Evolutionary conservation across 2,888 invertebrate genomes (phyloP).

Genomic region (Pollenia griseotomentosa): DNA sequence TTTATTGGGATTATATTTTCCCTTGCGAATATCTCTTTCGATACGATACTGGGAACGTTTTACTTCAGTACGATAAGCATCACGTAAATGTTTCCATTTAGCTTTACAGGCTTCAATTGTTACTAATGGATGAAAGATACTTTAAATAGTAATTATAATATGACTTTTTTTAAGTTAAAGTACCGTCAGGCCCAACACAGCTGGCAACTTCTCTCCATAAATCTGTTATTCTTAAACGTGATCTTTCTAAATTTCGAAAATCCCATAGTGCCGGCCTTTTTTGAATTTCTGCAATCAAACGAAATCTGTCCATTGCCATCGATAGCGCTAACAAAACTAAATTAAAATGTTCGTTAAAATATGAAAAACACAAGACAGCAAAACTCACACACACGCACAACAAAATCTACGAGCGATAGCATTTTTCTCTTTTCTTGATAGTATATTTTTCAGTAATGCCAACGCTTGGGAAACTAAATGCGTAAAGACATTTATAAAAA

Average conservation of each 20-base stretch:
- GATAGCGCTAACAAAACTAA: constrained; percentile 79
- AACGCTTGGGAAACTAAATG: too few relatives aligned
- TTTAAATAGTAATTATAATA: too few relatives aligned
- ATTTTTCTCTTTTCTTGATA: too few relatives aligned
- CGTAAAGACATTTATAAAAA: too few relatives aligned
- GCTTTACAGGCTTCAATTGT: constrained; percentile 76
- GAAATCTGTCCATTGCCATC: constrained; percentile 78
- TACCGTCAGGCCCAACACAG: constrained; percentile 76
- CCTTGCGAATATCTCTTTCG: constrained; percentile 54
- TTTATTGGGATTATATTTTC: constrained; percentile 55
- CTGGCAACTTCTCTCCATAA: constrained; percentile 77
- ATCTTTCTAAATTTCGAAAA: constrained; percentile 76
- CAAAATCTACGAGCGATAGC: too few relatives aligned
- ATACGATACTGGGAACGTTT: constrained; percentile 70
- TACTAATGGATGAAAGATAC: too few relatives aligned
- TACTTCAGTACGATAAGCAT: constrained; percentile 74
- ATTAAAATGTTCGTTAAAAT: constrained; percentile 40
- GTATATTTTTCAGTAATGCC: too few relatives aligned
- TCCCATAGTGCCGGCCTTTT: constrained; percentile 71
- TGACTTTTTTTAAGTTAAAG: constrained; percentile 63
- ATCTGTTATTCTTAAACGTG: constrained; percentile 76
- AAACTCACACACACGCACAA: too few relatives aligned
- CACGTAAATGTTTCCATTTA: constrained; percentile 80
- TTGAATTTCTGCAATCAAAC: constrained; percentile 79
- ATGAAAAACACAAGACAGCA: background rate